Percentiles rank a stretch among this genome's conserved stretches.
Evolutionary conservation across 2,113 vertebrate species (phyloP).

Genomic region (Hemicordylus capensis): DNA sequence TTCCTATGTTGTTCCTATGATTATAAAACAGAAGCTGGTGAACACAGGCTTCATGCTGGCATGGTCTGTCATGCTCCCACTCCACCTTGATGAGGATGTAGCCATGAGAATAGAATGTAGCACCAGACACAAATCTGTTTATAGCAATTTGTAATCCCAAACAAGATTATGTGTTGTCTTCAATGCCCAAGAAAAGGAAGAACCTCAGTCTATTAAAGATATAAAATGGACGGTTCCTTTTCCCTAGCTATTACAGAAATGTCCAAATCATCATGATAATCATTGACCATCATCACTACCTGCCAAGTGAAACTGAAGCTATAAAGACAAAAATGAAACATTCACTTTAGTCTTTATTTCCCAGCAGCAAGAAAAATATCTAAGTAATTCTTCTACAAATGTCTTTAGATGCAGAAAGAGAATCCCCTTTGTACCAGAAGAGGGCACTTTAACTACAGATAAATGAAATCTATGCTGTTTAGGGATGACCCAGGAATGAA

Average conservation of each 20-base stretch:
- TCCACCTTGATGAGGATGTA: constrained; percentile 29
- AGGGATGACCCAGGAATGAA: constrained; percentile 12
- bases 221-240: not conserved
- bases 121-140: not conserved
- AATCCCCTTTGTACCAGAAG: constrained; percentile 69
- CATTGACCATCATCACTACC: not conserved
- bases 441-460: constrained; percentile 80
- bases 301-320: not conserved
- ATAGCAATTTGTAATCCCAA: constrained; percentile 22
- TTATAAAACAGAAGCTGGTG: constrained; percentile 19
- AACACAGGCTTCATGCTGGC: constrained; percentile 16
- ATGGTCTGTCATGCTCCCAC: not conserved
- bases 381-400: not conserved
- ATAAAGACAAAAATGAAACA: constrained; percentile 4
- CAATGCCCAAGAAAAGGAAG: not conserved
- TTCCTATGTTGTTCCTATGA: no score
- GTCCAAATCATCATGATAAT: fast-evolving
- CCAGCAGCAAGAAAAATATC: constrained; percentile 12
- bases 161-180: not conserved
- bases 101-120: not conserved
- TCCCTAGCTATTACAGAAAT: not conserved
- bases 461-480: constrained; percentile 35
- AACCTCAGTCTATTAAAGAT: not conserved
- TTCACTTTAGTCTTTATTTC: constrained; percentile 42
- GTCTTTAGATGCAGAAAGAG: not conserved